Evolutionary conservation across 2,113 vertebrate genomes (phyloP).

Genomic region (cat (Felis catus)): F.catus_Fca126_mat1.0 CM031412.1:66356501-66357000

Average conservation of each 20-base stretch:
- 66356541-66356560: not conserved
- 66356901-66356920: conserved; percentile 39
- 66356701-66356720: not conserved
- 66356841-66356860: conserved; percentile 59
- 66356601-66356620: not conserved
- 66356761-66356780: not conserved
- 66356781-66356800: conserved; percentile 4
- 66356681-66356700: not conserved
- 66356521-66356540: not conserved
- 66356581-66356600: not conserved
- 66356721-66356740: conserved; percentile 42
- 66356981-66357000: not conserved
- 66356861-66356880: not conserved
- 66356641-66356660: not conserved
- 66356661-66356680: conserved; percentile 55
- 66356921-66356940: not conserved
- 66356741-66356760: not conserved
- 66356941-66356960: not conserved
- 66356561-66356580: not conserved
- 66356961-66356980: not conserved
- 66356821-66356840: not conserved
- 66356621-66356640: conserved; percentile 41
- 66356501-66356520: not conserved
- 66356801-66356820: not conserved
- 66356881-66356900: not conserved